Conservation (phyloP, 2,797 vertebrate species). For the Tadarida brasiliensis region DNA sequence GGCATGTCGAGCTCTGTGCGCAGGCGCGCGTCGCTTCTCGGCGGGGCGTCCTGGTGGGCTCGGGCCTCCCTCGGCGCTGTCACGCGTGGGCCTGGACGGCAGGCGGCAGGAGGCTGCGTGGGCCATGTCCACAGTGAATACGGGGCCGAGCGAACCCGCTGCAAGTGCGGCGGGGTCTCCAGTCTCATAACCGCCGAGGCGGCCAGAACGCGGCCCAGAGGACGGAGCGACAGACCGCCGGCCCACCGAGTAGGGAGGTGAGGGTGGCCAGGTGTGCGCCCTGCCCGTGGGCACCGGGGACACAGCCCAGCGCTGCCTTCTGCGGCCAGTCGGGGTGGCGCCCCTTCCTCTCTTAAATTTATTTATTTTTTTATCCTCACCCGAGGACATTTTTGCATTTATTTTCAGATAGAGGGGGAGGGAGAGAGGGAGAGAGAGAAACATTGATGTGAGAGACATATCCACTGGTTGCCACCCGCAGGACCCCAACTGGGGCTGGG, state of each 20-base stretch:
- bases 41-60: rapidly evolving
- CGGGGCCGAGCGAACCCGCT: not conserved
- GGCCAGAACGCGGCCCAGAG: not conserved
- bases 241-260: not conserved
- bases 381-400: no score
- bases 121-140: rapidly evolving
- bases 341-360: no score
- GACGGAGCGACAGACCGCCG: not conserved
- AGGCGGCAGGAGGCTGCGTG: not conserved
- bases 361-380: no score
- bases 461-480: no score
- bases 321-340: not conserved
- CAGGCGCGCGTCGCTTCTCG: not conserved
- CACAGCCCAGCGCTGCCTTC: no score
- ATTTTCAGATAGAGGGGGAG: no score
- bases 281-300: not conserved
- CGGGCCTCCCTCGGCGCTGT: rapidly evolving
- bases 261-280: not conserved
- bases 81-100: not conserved
- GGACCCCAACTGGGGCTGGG: no score
- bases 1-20: not conserved
- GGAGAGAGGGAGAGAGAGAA: no score
- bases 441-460: no score
- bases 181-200: not conserved
- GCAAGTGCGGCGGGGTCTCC: not conserved